Evolutionary conservation across 2,888 invertebrate genomes (phyloP).

Genomic region (Brachypterus glaber): DNA sequence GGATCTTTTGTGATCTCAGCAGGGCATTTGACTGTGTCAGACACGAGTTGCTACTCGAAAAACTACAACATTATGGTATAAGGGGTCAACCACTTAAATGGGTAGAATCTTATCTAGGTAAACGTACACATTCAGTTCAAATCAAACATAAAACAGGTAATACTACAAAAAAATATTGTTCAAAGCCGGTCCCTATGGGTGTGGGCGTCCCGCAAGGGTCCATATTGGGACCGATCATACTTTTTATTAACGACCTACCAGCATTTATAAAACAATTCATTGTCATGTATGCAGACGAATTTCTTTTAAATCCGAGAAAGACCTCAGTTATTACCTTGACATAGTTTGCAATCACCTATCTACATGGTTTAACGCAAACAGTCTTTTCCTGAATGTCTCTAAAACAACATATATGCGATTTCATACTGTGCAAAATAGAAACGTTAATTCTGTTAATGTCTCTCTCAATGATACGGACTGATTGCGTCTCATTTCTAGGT

Average conservation of each 20-base stretch:
- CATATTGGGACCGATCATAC: background rate
- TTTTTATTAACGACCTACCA: background rate
- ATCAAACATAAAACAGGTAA: background rate
- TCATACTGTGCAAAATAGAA: background rate
- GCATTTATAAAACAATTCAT: background rate
- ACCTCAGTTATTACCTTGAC: no score
- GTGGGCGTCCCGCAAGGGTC: slow-evolving; percentile 1
- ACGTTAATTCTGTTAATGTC: background rate
- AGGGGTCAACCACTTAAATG: background rate
- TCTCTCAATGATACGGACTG: background rate
- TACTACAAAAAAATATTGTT: background rate
- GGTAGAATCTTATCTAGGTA: background rate
- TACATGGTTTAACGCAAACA: no score
- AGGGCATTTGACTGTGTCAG: background rate
- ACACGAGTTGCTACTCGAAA: slow-evolving; percentile 1
- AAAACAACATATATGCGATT: no score
- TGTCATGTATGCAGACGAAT: slow-evolving; percentile 1
- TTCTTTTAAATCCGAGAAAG: no score
- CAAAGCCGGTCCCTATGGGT: background rate
- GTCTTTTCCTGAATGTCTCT: no score
- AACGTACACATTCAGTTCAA: background rate
- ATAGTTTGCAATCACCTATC: no score
- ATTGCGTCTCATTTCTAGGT: no score
- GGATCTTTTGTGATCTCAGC: no score
- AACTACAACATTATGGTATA: background rate